These are phyloP conservation scores for Macrotus californicus DNA, from an alignment of 2,113 vertebrate genomes.

Conservation along the genomic window DNA sequence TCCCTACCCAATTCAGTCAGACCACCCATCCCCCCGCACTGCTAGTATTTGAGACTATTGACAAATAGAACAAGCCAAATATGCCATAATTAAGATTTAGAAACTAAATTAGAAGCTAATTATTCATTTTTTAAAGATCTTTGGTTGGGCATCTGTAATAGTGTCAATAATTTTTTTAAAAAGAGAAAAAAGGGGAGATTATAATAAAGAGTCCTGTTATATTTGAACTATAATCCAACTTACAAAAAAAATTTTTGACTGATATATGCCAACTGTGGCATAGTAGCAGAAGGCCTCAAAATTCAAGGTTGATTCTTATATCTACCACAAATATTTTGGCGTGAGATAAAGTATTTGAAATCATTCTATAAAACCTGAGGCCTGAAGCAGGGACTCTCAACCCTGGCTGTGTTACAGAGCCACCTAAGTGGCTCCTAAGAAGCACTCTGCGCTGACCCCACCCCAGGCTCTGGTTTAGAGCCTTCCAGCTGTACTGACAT, in stretches of 20 bases:
- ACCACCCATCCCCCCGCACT: background rate
- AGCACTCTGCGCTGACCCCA: background rate
- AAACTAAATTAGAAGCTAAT: background rate
- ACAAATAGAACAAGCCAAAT: background rate
- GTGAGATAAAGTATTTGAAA: background rate
- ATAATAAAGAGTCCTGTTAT: background rate
- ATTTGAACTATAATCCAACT: background rate
- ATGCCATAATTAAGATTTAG: background rate
- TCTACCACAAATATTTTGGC: background rate
- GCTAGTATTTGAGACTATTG: background rate
- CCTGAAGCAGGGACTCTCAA: background rate
- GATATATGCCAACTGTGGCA: background rate
- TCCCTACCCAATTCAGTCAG: background rate
- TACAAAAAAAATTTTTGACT: background rate
- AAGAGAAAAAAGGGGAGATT: background rate
- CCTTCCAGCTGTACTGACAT: no score
- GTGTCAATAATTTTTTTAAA: no score
- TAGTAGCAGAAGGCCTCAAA: background rate
- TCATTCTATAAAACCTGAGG: background rate
- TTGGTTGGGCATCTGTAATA: no score
- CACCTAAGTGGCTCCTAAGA: background rate
- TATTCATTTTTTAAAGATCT: background rate
- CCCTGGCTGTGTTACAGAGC: background rate
- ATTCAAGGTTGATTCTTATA: background rate
- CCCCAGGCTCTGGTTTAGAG: no score